Conservation (phyloP, 2,888 invertebrate genomes). For the Steinernema carpocapsae region DNA sequence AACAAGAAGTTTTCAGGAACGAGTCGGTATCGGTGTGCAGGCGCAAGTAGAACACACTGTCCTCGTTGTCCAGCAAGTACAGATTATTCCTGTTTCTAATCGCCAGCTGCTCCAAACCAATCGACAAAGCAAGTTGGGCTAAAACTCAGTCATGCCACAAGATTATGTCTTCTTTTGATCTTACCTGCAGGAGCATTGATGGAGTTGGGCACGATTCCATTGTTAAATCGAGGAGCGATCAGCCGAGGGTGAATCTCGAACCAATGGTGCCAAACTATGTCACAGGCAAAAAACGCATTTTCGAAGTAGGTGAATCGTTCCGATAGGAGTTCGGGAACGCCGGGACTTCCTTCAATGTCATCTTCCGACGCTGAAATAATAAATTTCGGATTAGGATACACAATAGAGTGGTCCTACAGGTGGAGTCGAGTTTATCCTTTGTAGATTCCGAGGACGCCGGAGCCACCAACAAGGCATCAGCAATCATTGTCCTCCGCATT, state of each 20-base stretch:
- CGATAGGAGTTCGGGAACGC: neutral
- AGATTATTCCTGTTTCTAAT: constrained; percentile 48
- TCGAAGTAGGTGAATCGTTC: neutral
- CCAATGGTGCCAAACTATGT: constrained; percentile 78
- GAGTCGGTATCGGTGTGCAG: constrained; percentile 50
- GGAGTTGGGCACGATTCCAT: neutral
- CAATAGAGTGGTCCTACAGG: too few species aligned
- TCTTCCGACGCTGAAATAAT: constrained; percentile 18
- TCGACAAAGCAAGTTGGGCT: constrained; percentile 40
- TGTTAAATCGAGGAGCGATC: constrained; percentile 16
- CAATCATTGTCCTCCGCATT: constrained; percentile 48
- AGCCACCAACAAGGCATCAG: constrained; percentile 45
- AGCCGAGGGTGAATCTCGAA: constrained; percentile 77
- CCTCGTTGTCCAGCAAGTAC: constrained; percentile 47
- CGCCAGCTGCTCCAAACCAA: constrained; percentile 48
- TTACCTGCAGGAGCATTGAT: constrained; percentile 19
- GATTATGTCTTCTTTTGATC: neutral
- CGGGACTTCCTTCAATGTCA: neutral
- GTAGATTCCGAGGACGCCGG: constrained; percentile 23
- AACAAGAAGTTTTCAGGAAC: constrained; percentile 37
- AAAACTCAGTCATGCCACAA: neutral
- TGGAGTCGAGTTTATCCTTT: constrained; percentile 35
- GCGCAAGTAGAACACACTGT: constrained; percentile 57
- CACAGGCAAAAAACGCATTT: constrained; percentile 79
- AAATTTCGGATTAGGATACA: too few species aligned